Evolutionary conservation across 2,888 invertebrate species (phyloP), one percentile per base, ranked within the genome.

Genomic region (Osedax fenrisi): DNA sequence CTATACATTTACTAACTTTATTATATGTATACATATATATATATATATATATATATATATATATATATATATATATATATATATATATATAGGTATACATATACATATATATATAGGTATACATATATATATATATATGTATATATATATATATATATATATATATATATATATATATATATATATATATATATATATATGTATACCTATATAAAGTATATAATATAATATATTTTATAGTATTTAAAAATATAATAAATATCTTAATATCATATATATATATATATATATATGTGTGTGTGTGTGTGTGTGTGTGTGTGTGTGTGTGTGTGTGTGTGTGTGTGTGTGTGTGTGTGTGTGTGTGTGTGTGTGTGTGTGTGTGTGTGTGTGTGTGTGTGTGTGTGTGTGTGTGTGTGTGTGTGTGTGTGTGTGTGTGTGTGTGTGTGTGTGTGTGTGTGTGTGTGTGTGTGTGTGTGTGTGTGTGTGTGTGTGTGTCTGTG

Each of bases 351-450:
- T 5, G 2, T 61, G 61, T 5, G 61, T 61, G 61, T 61, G 61
- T 61, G 61, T n/a, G n/a, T n/a, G n/a, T n/a, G n/a, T n/a, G n/a
- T n/a, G n/a, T 0, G 21, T 73, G 56, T 72, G 26, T 64, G 59
- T 75, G 26, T 66, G 68, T 67, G 22, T 72, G 75, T 75, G 24
- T 75, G 75, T 73, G 26, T 73, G 68, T 68, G 26, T 76, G 69
- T 68, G 22, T 69, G 24, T 69, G 27, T 68, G 5, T 74, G 27
- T 69, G 59, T 73, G 27, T 75, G 67, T 66, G 22, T 74, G 68
- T 75, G 26, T 75, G 73, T 75, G 17, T 1, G 21, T 27, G 21
- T 74, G 56, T 69, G 24, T 69, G 74, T 74, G 21, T 74, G 74
- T 67, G n/a, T 26, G 61, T 27, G 22, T 69, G 27, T 27, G 17